phyloP scores from a whole-genome alignment of 2,888 invertebrate genomes.

The Eugnorisma glareosa region DNA sequence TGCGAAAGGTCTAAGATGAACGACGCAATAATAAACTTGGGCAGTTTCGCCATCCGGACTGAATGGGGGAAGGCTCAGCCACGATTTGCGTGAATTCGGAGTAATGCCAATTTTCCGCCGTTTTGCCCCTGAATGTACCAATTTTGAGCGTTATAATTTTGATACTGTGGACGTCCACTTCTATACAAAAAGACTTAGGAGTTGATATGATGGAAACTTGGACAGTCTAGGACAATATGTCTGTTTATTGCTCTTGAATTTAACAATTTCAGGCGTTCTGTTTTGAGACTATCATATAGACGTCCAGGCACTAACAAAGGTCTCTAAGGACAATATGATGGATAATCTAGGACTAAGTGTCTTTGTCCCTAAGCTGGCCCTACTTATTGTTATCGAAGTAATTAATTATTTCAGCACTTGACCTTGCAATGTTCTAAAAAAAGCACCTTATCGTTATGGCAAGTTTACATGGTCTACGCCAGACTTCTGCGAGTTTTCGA shows the following conservation, averaged over 20 bases:
- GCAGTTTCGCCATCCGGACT: constrained; percentile 48
- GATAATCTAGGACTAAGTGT: not conserved
- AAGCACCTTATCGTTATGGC: not conserved
- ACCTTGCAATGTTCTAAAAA: not conserved
- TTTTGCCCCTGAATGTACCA: constrained; percentile 40
- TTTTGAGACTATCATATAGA: not conserved
- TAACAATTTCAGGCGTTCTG: not conserved
- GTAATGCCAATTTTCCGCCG: constrained; percentile 59
- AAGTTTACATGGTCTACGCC: not conserved
- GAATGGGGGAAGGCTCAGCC: constrained; percentile 19
- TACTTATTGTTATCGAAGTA: not conserved
- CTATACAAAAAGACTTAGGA: not conserved
- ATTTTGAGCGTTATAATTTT: constrained; percentile 38
- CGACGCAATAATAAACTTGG: constrained; percentile 54
- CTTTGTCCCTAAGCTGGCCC: not conserved
- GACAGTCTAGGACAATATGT: not conserved
- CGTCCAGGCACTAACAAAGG: not conserved
- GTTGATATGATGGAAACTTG: not conserved
- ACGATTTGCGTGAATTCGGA: constrained; percentile 52
- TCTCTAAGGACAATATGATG: not conserved
- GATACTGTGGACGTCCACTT: not conserved
- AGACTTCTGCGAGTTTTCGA: not conserved
- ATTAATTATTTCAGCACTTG: not conserved
- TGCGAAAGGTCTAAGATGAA: constrained; percentile 38
- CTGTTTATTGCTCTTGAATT: not conserved